phyloP scores from a whole-genome alignment of 2,113 vertebrate genomes.

The Misgurnus mizolepis region DNA sequence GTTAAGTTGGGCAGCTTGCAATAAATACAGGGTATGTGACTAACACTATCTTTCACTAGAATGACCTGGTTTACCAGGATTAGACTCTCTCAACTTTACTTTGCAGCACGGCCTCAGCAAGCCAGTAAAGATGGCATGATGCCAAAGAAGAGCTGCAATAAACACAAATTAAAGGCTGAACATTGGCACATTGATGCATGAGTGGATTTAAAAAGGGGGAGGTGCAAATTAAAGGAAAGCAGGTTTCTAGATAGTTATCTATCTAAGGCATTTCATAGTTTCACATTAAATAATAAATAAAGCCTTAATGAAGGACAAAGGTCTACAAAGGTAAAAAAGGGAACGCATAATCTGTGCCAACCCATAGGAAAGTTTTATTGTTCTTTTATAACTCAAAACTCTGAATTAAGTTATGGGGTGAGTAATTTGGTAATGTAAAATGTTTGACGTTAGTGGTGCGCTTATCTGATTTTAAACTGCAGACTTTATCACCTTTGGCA shows the following conservation, averaged over 20 bases:
- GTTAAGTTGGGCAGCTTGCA: conserved; percentile 14
- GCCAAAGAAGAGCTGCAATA: conserved; percentile 7
- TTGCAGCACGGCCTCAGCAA: not conserved
- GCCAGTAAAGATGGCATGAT: not conserved
- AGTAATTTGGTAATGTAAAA: too few species aligned
- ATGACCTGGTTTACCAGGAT: conserved; percentile 19
- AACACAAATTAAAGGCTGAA: not conserved
- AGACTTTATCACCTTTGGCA: too few species aligned
- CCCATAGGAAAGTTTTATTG: not conserved
- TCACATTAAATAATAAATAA: conserved; percentile 15
- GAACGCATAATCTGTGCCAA: not conserved
- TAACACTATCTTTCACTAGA: conserved; percentile 16
- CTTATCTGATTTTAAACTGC: too few species aligned
- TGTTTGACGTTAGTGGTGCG: too few species aligned
- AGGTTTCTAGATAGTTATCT: not conserved
- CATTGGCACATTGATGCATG: not conserved
- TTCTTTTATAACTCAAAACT: not conserved
- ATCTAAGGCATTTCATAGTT: not conserved
- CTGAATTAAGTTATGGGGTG: not conserved
- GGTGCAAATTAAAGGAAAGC: not conserved
- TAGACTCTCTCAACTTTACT: not conserved
- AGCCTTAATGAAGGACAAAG: conserved; percentile 16
- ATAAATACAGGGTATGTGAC: conserved; percentile 20
- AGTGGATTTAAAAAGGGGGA: not conserved
- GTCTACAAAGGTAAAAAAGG: not conserved